Conservation (phyloP, 2,113 vertebrate species). For the Bothrops jararaca region DNA sequence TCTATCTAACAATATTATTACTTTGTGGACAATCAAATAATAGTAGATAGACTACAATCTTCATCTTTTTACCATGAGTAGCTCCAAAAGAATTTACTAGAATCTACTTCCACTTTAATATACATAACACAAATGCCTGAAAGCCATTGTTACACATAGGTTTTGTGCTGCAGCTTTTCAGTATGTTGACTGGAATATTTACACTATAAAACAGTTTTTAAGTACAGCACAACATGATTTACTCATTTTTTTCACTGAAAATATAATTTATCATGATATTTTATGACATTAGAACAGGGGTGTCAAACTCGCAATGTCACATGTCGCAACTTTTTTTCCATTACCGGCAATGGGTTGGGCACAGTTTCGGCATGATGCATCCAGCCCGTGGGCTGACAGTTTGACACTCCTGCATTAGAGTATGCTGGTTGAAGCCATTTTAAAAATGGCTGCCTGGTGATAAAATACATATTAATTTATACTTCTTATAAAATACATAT, state of each 20-base stretch:
- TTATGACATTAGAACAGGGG: neutral
- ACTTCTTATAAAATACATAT: slow-evolving; percentile 32
- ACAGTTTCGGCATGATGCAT: too few relatives aligned
- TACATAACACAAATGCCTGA: neutral
- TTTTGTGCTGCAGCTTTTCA: accelerated
- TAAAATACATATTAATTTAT: slow-evolving; percentile 46
- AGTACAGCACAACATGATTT: accelerated
- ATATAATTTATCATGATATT: neutral
- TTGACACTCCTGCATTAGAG: neutral
- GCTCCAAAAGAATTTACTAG: neutral
- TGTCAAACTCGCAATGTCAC: too few relatives aligned
- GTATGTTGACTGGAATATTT: accelerated
- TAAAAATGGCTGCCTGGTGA: slow-evolving; percentile 39
- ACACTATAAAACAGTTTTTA: neutral
- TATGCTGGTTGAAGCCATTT: slow-evolving; percentile 21
- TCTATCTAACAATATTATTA: slow-evolving; percentile 7
- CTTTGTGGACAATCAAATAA: slow-evolving; percentile 11
- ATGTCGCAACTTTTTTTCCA: too few relatives aligned
- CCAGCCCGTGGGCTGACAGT: too few relatives aligned
- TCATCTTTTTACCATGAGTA: neutral
- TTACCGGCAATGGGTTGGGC: too few relatives aligned
- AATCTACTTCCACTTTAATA: neutral
- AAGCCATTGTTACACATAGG: neutral
- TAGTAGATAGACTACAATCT: neutral
- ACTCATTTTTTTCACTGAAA: slow-evolving; percentile 20